Evolutionary conservation across 2,797 vertebrate species (phyloP), one percentile per base, ranked within the genome.

Genomic region (Diceros bicornis): DNA sequence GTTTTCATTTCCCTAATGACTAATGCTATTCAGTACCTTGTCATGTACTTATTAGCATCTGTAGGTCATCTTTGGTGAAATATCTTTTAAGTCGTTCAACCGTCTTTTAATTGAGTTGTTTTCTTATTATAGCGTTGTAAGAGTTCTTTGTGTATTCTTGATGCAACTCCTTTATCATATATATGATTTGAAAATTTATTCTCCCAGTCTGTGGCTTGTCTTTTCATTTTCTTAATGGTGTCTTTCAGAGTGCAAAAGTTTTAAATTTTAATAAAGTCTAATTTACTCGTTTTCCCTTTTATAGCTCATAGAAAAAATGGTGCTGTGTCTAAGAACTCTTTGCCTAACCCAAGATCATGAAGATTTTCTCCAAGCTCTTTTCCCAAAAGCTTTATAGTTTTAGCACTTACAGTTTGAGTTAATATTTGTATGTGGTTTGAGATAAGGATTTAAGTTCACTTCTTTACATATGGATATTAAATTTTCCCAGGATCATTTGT

Each of bases 231-330:
- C 79, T 93, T 90, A 87, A 34, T 18, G 27, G 21, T 74, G 17
- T 62, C 57, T 91, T 96, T 79, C 64, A 13, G 52, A 91, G 62
- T 69, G 21, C 66, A 84, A 69, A 87, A 2, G 0, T 37, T 86
- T 78, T 87, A 17, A 27, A 62, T 61, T 94, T 94, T 90, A 72
- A 74, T 57, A 27, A 88, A 72, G 23, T 62, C 10, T 4, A 17
- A 32, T 92, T 86, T 77, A 77, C 29, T 20, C 8, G 9, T 72
- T 89, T 92, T 64, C 2, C 29, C 32, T 61, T 83, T 89, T 37
- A 91, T 81, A 64, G 83, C 55, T 95, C 41, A 81, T 89, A 52
- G 69, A 87, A 94, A 62, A 81, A 90, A 72, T 86, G 47, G 61
- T 77, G 2, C 55, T 55, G 13, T 68, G n/a, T 89, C 66, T 71